Percentiles rank a stretch among this genome's conserved stretches.
Evolutionary conservation across 2,113 vertebrate species (phyloP).

Genomic region (Synodontis membranacea): DNA sequence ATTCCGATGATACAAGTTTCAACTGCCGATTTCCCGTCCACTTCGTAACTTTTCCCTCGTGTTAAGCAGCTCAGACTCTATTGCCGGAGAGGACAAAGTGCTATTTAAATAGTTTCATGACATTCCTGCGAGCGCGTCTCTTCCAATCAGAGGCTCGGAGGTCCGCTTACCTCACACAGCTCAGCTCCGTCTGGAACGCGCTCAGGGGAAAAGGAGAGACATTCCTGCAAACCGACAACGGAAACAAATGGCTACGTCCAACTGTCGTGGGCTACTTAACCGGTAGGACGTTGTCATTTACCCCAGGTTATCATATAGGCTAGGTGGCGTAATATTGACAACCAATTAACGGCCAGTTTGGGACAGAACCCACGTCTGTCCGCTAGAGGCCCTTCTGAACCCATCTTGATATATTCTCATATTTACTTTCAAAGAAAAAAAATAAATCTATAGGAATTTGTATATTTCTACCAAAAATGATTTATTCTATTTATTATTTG

Average conservation of each 20-base stretch:
- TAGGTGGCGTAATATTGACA: not conserved
- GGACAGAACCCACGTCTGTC: slow-evolving; percentile 8
- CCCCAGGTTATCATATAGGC: slow-evolving; percentile 5
- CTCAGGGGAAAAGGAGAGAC: slow-evolving; percentile 39
- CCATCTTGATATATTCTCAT: slow-evolving; percentile 31
- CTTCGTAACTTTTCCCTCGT: slow-evolving; percentile 4
- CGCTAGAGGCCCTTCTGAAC: slow-evolving; percentile 70
- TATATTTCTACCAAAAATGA: not conserved
- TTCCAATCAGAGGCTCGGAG: slow-evolving; percentile 80
- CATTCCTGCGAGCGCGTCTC: slow-evolving; percentile 80
- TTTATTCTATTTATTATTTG: not conserved
- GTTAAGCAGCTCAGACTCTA: slow-evolving; percentile 35
- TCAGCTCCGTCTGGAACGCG: slow-evolving; percentile 48
- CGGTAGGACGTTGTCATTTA: not conserved
- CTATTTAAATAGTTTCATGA: slow-evolving; percentile 86
- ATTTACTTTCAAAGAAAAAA: not conserved
- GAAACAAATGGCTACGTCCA: not conserved
- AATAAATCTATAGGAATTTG: not conserved
- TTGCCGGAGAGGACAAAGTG: slow-evolving; percentile 65
- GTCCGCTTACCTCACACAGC: slow-evolving; percentile 69
- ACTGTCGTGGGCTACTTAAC: not conserved
- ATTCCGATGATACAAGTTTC: slow-evolving; percentile 11
- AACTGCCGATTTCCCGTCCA: not conserved
- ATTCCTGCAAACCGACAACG: slow-evolving; percentile 59
- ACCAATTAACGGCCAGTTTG: not conserved